Evolutionary conservation across 2,113 vertebrate genomes (phyloP).

Genomic region (Mustelus asterias): DNA sequence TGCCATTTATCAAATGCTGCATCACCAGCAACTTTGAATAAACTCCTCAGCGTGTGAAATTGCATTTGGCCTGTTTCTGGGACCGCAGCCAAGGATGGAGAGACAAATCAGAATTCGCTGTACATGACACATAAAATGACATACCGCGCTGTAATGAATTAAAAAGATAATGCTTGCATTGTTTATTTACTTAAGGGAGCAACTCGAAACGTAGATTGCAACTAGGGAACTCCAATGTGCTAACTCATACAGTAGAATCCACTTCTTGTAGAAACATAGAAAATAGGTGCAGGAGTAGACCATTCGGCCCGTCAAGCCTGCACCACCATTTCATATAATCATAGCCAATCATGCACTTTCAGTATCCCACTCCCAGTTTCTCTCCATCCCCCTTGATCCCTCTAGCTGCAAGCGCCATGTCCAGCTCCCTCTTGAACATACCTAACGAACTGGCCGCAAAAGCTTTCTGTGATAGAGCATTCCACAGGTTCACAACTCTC

Average conservation of each 20-base stretch:
- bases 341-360: too few species aligned
- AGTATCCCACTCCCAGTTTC: too few species aligned
- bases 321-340: too few species aligned
- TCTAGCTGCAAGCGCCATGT: too few species aligned
- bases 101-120: background rate
- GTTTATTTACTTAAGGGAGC: background rate
- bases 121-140: conserved; percentile 11
- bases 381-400: too few species aligned
- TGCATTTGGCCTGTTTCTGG: conserved; percentile 18
- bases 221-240: background rate
- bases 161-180: background rate
- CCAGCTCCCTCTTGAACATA: too few species aligned
- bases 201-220: background rate
- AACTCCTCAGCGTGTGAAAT: conserved; percentile 33
- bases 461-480: too few species aligned
- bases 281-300: too few species aligned
- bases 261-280: background rate
- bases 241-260: background rate
- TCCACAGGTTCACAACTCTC: too few species aligned
- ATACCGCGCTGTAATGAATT: background rate
- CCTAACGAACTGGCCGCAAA: too few species aligned
- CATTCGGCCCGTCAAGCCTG: too few species aligned
- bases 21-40: background rate
- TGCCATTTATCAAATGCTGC: conserved; percentile 14
- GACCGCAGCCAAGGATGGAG: conserved; percentile 23